Percentiles rank a stretch among this genome's conserved stretches.
These are phyloP conservation scores for Pteria penguin DNA, from an alignment of 2,888 invertebrate genomes.

Conservation along the genomic window DNA sequence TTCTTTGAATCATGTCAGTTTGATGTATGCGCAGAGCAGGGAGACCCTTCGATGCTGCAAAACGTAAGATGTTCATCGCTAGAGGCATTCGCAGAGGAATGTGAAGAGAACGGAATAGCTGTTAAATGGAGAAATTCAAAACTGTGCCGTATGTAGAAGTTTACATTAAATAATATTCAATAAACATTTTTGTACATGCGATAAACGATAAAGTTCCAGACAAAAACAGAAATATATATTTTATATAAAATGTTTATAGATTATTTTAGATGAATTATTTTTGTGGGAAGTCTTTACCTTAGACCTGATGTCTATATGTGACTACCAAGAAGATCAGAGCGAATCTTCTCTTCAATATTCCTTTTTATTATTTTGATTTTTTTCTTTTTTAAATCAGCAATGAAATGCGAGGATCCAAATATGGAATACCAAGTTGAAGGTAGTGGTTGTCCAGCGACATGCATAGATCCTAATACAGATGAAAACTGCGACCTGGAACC, in stretches of 20 bases:
- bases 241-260: background rate
- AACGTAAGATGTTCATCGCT: slow-evolving; percentile 38
- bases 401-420: slow-evolving; percentile 36
- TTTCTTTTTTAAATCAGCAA: slow-evolving; percentile 29
- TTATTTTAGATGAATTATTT: background rate
- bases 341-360: too few species aligned
- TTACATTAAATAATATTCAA: background rate
- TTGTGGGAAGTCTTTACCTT: too few species aligned
- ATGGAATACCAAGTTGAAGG: slow-evolving; percentile 34
- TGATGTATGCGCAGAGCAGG: slow-evolving; percentile 47
- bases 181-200: too few species aligned
- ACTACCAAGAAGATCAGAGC: too few species aligned
- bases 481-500: slow-evolving; percentile 27
- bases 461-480: slow-evolving; percentile 32
- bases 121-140: slow-evolving; percentile 44
- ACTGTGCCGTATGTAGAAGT: slow-evolving; percentile 45
- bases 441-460: slow-evolving; percentile 45
- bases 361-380: background rate
- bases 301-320: too few species aligned
- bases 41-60: slow-evolving; percentile 12
- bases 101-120: slow-evolving; percentile 43
- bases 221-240: background rate
- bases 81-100: slow-evolving; percentile 50
- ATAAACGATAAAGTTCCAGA: too few species aligned
- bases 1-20: slow-evolving; percentile 44